phyloP scores from a whole-genome alignment of 2,113 vertebrate species.

The Sinocyclocheilus rhinocerous region DNA sequence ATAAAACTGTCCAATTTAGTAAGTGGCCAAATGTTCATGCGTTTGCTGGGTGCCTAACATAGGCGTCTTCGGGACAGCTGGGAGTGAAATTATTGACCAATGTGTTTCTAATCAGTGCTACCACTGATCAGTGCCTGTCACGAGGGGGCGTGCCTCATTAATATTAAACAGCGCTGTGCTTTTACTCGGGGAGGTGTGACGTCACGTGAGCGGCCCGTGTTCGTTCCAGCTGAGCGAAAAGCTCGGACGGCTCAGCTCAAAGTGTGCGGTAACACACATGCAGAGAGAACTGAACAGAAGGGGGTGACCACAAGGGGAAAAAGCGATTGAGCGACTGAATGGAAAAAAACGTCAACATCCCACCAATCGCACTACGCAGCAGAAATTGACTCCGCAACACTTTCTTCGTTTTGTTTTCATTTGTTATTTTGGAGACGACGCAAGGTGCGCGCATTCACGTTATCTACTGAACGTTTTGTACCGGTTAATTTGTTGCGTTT shows the following conservation, averaged over 20 bases:
- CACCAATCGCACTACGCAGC: slow-evolving; percentile 62
- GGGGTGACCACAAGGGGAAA: slow-evolving; percentile 59
- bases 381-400: slow-evolving; percentile 48
- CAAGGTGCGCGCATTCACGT: slow-evolving; percentile 18
- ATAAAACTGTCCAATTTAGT: background rate
- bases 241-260: slow-evolving; percentile 68
- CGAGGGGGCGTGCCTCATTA: slow-evolving; percentile 73
- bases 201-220: slow-evolving; percentile 80
- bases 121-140: slow-evolving; percentile 55
- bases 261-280: slow-evolving; percentile 52
- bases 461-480: slow-evolving; percentile 16
- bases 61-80: background rate
- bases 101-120: slow-evolving; percentile 2
- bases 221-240: slow-evolving; percentile 77
- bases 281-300: slow-evolving; percentile 46
- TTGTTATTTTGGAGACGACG: slow-evolving; percentile 35
- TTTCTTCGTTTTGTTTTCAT: slow-evolving; percentile 28
- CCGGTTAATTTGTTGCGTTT: background rate
- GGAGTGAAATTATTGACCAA: slow-evolving; percentile 7
- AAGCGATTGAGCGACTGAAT: slow-evolving; percentile 65
- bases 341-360: slow-evolving; percentile 71
- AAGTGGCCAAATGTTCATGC: background rate
- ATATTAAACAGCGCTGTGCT: slow-evolving; percentile 59
- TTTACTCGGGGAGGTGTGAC: slow-evolving; percentile 69
- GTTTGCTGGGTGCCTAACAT: background rate